phyloP scores from a whole-genome alignment of 2,888 invertebrate genomes.

The Meloe dianella region DNA sequence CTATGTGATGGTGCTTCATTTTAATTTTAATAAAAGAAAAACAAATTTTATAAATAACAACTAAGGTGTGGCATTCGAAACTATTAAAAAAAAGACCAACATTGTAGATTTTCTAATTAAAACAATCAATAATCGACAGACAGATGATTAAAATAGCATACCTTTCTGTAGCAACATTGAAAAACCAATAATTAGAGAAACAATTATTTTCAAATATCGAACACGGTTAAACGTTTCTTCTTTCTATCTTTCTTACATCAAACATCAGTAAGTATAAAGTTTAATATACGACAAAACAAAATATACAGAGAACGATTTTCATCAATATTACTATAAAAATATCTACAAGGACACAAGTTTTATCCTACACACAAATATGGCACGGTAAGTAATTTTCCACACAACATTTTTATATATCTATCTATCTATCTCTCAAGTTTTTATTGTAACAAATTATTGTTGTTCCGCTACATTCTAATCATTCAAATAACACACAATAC shows the following conservation, averaged over 20 bases:
- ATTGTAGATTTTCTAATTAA: not conserved
- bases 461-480: conserved; percentile 39
- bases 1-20: not conserved
- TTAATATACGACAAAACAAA: conserved; percentile 4
- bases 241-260: not conserved
- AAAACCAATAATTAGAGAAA: not conserved
- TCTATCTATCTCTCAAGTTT: not conserved
- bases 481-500: not conserved
- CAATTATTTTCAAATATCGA: not conserved
- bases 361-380: conserved; percentile 33
- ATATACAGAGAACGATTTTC: conserved; percentile 23
- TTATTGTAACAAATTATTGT: conserved; percentile 1
- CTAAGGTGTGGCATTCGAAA: not conserved
- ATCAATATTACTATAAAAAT: conserved; percentile 32
- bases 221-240: too few species aligned
- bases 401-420: not conserved
- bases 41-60: not conserved
- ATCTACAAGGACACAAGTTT: conserved; percentile 31
- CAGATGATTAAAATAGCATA: conserved; percentile 1
- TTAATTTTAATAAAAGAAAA: conserved; percentile 1
- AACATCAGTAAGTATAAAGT: not conserved
- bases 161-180: conserved; percentile 1
- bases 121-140: not conserved
- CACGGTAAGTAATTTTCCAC: conserved; percentile 32
- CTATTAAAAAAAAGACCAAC: not conserved